Base-by-base conservation (phyloP, 1,140 invertebrate species). In the Limonius californicus region DNA sequence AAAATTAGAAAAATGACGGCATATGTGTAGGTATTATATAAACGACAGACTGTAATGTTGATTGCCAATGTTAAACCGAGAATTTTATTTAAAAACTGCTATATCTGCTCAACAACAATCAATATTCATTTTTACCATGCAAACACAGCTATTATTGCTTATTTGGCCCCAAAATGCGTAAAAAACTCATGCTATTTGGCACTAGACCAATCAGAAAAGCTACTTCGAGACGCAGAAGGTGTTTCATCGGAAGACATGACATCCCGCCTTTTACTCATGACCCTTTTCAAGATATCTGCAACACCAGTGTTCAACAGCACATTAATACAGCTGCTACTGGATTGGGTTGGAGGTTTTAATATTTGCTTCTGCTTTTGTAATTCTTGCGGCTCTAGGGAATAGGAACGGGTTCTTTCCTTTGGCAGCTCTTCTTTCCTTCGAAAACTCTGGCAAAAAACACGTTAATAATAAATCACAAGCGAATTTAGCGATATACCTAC, bases 281-380 rank as follows among this genome's bases (percentile, higher is more conserved):
- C 74, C 42, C 63, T 67, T 62, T 75, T 76, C 18, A 75, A 65
- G 43, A 75, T 74, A 63, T 76, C 75, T 3, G 70, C 74, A 14
- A 76, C 74, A 8, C 75, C 69, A 8, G 69, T 72, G 50, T 70
- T 73, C 23, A 76, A 62, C 8, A 76, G 59, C 7, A 69, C 74
- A 57, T 76, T 73, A 27, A 76, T 74, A 57, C 74, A 76, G 64
- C 74, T 76, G 9, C 66, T 74, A 21, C 70, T 73, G 3, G 74
- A 68, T 9, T 73, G 71, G 18, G 71, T 73, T 35, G 68, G 68
- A 2, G 67, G 35, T 9, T 67, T 47, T 45, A 72, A 68, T 16
- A 68, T 30, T 42, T 70, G 68, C 58, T 71, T 69, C 50, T 66
- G 62, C 47, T 62, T 63, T 42, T 69, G 70, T 14, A 69, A 50